Evolutionary conservation across 2,797 vertebrate species (phyloP).

Genomic region (Sardinella longiceps): DNA sequence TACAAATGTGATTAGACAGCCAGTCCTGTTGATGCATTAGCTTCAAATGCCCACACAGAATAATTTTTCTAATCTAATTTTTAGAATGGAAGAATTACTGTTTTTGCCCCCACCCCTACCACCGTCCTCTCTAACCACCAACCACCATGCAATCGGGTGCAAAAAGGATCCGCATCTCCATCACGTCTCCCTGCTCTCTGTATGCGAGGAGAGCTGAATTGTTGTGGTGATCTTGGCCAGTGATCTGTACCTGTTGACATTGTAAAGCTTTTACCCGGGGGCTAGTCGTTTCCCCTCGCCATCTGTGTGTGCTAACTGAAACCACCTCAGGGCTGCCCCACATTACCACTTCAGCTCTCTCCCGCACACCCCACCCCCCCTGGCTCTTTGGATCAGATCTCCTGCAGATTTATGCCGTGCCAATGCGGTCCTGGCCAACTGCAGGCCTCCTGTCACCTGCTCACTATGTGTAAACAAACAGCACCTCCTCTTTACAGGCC

Average conservation of each 20-base stretch:
- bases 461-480: slow-evolving; percentile 24
- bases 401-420: slow-evolving; percentile 12
- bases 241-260: slow-evolving; percentile 56
- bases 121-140: neutral
- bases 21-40: slow-evolving; percentile 45
- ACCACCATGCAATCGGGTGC: neutral
- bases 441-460: slow-evolving; percentile 44
- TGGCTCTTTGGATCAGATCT: slow-evolving; percentile 30
- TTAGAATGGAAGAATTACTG: neutral
- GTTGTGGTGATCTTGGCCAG: slow-evolving; percentile 45
- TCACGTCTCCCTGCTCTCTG: neutral
- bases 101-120: neutral
- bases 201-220: neutral
- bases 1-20: slow-evolving; percentile 57
- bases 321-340: slow-evolving; percentile 37
- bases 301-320: slow-evolving; percentile 55
- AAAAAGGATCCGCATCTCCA: slow-evolving; percentile 2
- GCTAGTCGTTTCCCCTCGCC: slow-evolving; percentile 50
- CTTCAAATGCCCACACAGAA: neutral
- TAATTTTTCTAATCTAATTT: too few relatives aligned
- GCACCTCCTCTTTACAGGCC: neutral
- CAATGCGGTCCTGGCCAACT: slow-evolving; percentile 41
- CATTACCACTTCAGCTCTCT: slow-evolving; percentile 49
- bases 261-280: slow-evolving; percentile 40
- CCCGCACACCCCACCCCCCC: slow-evolving; percentile 24